These are phyloP conservation scores for Entomobrya multifasciata DNA, from an alignment of 2,888 invertebrate species.

Conservation along the genomic window DNA sequence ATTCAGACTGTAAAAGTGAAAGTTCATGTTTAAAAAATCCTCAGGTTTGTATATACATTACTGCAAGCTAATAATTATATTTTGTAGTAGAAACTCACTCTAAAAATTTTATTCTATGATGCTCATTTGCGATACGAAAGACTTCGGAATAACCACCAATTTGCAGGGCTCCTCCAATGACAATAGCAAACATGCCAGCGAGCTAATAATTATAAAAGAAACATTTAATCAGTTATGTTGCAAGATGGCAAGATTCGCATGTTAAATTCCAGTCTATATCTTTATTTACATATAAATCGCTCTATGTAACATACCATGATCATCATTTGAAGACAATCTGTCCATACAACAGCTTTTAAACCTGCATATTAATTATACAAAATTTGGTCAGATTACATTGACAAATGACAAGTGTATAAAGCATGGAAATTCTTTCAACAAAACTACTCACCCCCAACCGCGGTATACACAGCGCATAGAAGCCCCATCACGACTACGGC, in stretches of 20 bases:
- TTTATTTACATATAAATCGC: too few relatives aligned
- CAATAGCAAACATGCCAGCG: constrained; percentile 89
- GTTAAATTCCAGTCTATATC: too few relatives aligned
- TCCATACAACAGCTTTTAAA: constrained; percentile 89
- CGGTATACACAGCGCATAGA: constrained; percentile 76
- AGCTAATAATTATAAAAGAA: too few relatives aligned
- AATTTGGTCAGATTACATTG: too few relatives aligned
- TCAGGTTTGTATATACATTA: too few relatives aligned
- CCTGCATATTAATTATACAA: too few relatives aligned
- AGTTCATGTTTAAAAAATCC: background rate
- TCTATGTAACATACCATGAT: too few relatives aligned
- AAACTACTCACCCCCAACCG: constrained; percentile 52
- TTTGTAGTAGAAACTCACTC: constrained; percentile 84
- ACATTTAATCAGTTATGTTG: too few relatives aligned
- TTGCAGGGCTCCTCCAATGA: constrained; percentile 80
- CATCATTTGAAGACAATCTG: constrained; percentile 94
- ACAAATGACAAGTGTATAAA: too few relatives aligned
- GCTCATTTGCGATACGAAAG: constrained; percentile 79
- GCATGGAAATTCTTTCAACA: too few relatives aligned
- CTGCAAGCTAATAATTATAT: background rate
- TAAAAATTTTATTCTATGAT: constrained; percentile 84
- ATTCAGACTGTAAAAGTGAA: constrained; percentile 65
- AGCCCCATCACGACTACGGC: constrained; percentile 75
- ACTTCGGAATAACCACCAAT: constrained; percentile 80
- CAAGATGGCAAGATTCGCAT: too few relatives aligned